Base-by-base conservation (phyloP, 2,888 invertebrate genomes). In the Drosophila atroscutellata region DNA sequence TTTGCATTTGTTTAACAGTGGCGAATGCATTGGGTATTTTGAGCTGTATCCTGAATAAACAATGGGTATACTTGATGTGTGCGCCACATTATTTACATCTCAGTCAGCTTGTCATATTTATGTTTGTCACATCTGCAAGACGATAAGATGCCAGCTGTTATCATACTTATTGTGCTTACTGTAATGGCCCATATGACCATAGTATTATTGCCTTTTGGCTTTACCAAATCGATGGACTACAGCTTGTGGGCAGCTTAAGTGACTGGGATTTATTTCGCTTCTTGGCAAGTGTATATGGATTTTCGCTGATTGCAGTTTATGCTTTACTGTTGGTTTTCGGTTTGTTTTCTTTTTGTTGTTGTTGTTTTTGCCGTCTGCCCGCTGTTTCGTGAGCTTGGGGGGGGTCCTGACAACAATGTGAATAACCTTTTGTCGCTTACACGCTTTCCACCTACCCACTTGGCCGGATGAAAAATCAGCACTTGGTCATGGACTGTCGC, bases 401-500 rank as follows among this genome's bases (percentile, higher is more conserved):
- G 54, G n/a, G 11, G 67, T 39, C 51, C 61, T 58, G 63, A 47
- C 75, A 71, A 80, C 89, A 85, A 87, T 87, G 87, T 87, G 89
- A 87, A 87, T 86, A 87, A 87, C 89, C 89, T 85, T 81, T 83
- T 61, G 83, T 71, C 69, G 77, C 75, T 79, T 37, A 42, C 45
- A 37, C 36, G 54, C 36, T 52, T 57, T 42, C 51, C 61, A 13
- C 50, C 47, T 51, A 66, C 60, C 60, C 75, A 55, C 58, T 80
- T 71, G 66, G 77, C 72, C 75, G 76, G 68, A 87, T 81, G 83
- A 79, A 77, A 87, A 86, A 89, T 89, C 87, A 83, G 87, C 89
- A 87, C 87, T 87, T 87, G 87, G 87, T 86, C 89, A 89, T 87
- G 89, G 87, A 86, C 86, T 86, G 83, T 76, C 88, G 83, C 83